phyloP scores from a whole-genome alignment of 2,113 vertebrate species.

The Apus apus region DNA sequence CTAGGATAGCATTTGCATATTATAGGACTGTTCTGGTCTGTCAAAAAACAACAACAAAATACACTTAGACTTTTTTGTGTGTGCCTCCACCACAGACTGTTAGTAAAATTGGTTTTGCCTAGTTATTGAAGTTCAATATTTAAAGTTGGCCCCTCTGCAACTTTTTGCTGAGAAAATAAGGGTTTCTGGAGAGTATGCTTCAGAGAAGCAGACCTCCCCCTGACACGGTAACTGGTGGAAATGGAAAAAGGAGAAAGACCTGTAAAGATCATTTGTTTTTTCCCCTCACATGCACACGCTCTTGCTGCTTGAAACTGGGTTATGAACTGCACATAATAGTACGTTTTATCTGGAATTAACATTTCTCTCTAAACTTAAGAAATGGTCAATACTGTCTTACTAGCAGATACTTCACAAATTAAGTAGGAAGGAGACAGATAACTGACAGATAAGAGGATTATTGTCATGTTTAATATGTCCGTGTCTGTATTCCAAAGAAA shows the following conservation, averaged over 20 bases:
- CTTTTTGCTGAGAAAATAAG: not conserved
- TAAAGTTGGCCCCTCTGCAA: not conserved
- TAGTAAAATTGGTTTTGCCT: not conserved
- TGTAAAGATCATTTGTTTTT: not conserved
- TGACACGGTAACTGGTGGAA: not conserved
- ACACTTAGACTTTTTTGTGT: not conserved
- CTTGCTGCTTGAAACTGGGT: not conserved
- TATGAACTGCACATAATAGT: not conserved
- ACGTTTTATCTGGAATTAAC: not conserved
- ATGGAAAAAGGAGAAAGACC: not conserved
- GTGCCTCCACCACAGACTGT: not conserved
- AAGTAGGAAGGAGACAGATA: not conserved
- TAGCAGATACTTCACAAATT: not conserved
- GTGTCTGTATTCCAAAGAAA: not conserved
- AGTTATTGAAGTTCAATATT: not conserved
- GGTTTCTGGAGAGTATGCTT: not conserved
- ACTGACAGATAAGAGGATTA: not conserved
- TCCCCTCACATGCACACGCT: not conserved
- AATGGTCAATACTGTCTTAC: not conserved
- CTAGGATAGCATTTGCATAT: not conserved
- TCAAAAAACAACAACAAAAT: too few relatives aligned
- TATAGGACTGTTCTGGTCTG: not conserved
- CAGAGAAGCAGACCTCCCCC: not conserved
- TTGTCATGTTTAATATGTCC: not conserved
- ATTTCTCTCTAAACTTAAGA: not conserved